These are phyloP conservation scores for Halictus rubicundus DNA, from an alignment of 1,140 invertebrate species.

Conservation along the genomic window DNA sequence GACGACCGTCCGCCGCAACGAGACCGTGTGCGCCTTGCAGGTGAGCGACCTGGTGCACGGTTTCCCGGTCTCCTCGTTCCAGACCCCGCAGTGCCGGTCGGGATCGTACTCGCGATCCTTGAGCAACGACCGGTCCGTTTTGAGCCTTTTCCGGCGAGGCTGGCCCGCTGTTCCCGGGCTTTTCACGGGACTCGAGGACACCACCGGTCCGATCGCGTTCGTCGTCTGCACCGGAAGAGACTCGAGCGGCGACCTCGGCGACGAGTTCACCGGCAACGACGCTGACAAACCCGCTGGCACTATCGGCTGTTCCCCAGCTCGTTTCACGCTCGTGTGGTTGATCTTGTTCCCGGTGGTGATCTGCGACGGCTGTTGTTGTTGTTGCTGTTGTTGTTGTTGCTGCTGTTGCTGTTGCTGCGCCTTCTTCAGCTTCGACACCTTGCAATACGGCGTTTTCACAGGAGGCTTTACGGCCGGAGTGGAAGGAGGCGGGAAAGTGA, in stretches of 20 bases:
- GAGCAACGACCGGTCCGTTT: slow-evolving; percentile 82
- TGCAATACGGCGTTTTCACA: slow-evolving; percentile 77
- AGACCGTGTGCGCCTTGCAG: slow-evolving; percentile 91
- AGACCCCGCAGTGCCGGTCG: slow-evolving; percentile 90
- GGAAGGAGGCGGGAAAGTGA: slow-evolving; percentile 72
- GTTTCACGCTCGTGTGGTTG: slow-evolving; percentile 70
- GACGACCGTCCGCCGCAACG: slow-evolving; percentile 86
- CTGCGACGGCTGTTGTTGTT: slow-evolving; percentile 63
- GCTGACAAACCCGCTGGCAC: slow-evolving; percentile 44
- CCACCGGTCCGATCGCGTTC: slow-evolving; percentile 52
- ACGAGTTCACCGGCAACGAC: slow-evolving; percentile 58
- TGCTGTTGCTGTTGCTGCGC: slow-evolving; percentile 55
- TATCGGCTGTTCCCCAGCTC: slow-evolving; percentile 62
- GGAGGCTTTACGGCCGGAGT: slow-evolving; percentile 69
- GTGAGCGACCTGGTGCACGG: slow-evolving; percentile 91
- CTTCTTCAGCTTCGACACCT: slow-evolving; percentile 77
- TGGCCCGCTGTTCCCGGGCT: slow-evolving; percentile 68
- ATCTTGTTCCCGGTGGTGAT: slow-evolving; percentile 45
- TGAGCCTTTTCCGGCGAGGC: slow-evolving; percentile 81
- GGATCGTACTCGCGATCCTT: slow-evolving; percentile 89
- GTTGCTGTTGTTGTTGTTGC: too few species aligned
- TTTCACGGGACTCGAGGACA: slow-evolving; percentile 71
- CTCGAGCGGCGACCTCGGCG: slow-evolving; percentile 74
- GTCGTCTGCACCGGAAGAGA: slow-evolving; percentile 64
- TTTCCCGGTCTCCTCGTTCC: slow-evolving; percentile 84